Evolutionary conservation across 2,113 vertebrate species (phyloP).

Genomic region (Agelaius phoeniceus): DNA sequence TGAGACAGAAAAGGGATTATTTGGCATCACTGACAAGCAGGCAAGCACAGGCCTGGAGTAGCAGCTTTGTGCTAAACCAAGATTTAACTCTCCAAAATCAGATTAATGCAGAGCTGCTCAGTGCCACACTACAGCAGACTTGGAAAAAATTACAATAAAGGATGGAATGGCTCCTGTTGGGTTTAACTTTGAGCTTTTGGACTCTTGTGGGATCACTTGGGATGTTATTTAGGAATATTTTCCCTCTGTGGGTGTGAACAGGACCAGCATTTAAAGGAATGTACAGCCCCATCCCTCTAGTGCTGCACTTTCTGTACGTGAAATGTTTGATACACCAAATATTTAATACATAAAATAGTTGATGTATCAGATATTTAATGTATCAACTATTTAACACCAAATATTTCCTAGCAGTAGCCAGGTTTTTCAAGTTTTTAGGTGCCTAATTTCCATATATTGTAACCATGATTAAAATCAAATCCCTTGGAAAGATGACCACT

Average conservation of each 20-base stretch:
- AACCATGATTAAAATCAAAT: neutral
- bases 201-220: neutral
- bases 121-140: neutral
- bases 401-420: neutral
- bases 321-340: neutral
- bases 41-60: neutral
- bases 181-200: neutral
- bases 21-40: neutral
- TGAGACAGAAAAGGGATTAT: neutral
- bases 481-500: neutral
- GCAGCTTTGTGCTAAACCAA: neutral
- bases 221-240: neutral
- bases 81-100: neutral
- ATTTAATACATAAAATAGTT: neutral
- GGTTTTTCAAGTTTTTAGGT: neutral
- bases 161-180: neutral
- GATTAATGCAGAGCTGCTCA: neutral
- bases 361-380: neutral
- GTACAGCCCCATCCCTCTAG: neutral
- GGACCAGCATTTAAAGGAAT: neutral
- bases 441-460: neutral
- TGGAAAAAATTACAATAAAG: neutral
- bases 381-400: rapidly evolving
- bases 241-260: neutral
- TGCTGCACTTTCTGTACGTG: neutral